Evolutionary conservation across 2,113 vertebrate genomes (phyloP).

Genomic region (Hippocampus abdominalis): DNA sequence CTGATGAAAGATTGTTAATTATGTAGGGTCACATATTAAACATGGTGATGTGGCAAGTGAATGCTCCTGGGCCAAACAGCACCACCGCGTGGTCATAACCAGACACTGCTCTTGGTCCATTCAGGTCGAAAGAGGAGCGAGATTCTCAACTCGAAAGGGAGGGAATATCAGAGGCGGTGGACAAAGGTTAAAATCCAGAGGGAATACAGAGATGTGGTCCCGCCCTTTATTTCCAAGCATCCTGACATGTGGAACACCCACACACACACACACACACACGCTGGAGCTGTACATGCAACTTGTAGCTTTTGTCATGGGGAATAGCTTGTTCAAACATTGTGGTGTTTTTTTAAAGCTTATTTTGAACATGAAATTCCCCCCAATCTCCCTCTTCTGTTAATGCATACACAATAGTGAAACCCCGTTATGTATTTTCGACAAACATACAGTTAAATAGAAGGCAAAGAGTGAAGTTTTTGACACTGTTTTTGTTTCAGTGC

Average conservation of each 20-base stretch:
- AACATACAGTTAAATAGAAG: too few species aligned
- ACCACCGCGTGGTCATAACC: neutral
- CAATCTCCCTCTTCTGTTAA: too few species aligned
- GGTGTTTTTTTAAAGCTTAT: neutral
- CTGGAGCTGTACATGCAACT: slow-evolving; percentile 85
- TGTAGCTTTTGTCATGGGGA: slow-evolving; percentile 95
- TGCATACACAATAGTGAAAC: too few species aligned
- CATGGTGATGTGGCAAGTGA: too few species aligned
- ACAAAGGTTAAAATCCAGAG: slow-evolving; percentile 80
- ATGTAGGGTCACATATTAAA: too few species aligned
- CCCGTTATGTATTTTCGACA: too few species aligned
- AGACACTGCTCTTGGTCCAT: neutral
- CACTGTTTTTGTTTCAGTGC: too few species aligned
- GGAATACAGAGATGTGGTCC: slow-evolving; percentile 82
- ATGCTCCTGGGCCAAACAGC: too few species aligned
- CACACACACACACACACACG: slow-evolving; percentile 77
- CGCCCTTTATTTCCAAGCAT: slow-evolving; percentile 84
- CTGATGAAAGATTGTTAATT: too few species aligned
- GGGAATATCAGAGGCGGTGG: slow-evolving; percentile 86
- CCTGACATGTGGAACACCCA: slow-evolving; percentile 74
- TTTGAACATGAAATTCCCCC: too few species aligned
- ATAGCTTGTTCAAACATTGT: slow-evolving; percentile 75
- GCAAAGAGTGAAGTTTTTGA: too few species aligned
- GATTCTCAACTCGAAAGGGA: slow-evolving; percentile 71
- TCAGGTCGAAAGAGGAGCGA: slow-evolving; percentile 83